Evolutionary conservation across 2,888 invertebrate species (phyloP).

Genomic region (Melieria crassipennis): DNA sequence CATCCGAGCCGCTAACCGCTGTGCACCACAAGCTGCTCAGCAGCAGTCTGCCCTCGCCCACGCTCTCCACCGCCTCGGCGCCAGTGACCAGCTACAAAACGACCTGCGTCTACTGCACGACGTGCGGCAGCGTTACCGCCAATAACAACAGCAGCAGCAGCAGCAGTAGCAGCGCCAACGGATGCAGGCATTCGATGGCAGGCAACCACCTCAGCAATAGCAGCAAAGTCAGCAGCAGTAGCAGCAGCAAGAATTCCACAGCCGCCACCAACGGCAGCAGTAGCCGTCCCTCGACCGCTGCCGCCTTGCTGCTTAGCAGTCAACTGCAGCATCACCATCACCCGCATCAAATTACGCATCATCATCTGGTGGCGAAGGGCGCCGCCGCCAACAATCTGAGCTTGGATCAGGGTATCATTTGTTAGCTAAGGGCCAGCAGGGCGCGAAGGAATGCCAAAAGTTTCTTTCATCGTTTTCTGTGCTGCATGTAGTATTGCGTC

Average conservation of each 20-base stretch:
- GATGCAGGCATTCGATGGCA: constrained; percentile 52
- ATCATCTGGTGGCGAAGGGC: constrained; percentile 53
- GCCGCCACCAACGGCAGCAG: constrained; percentile 37
- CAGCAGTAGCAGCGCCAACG: constrained; percentile 35
- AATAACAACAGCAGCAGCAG: constrained; percentile 28
- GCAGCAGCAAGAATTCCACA: constrained; percentile 37
- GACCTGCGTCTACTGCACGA: constrained; percentile 51
- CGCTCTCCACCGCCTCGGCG: background rate
- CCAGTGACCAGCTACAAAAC: constrained; percentile 42
- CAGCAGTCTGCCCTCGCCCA: constrained; percentile 40
- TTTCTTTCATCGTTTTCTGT: constrained; percentile 65
- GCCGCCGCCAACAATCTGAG: constrained; percentile 62
- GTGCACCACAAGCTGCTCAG: constrained; percentile 44
- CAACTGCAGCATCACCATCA: constrained; percentile 43
- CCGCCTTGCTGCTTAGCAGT: constrained; percentile 36
- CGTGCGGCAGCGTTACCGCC: constrained; percentile 41
- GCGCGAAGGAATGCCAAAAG: constrained; percentile 65
- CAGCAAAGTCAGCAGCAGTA: constrained; percentile 38
- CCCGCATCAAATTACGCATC: constrained; percentile 48
- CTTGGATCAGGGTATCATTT: constrained; percentile 66
- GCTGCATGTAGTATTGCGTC: constrained; percentile 60
- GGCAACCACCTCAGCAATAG: constrained; percentile 36
- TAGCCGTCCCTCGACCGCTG: constrained; percentile 29
- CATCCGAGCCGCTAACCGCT: constrained; percentile 53
- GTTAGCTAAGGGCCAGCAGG: constrained; percentile 66